These are phyloP conservation scores for Cherax quadricarinatus DNA, from an alignment of 1,140 invertebrate genomes.

Conservation along the genomic window DNA sequence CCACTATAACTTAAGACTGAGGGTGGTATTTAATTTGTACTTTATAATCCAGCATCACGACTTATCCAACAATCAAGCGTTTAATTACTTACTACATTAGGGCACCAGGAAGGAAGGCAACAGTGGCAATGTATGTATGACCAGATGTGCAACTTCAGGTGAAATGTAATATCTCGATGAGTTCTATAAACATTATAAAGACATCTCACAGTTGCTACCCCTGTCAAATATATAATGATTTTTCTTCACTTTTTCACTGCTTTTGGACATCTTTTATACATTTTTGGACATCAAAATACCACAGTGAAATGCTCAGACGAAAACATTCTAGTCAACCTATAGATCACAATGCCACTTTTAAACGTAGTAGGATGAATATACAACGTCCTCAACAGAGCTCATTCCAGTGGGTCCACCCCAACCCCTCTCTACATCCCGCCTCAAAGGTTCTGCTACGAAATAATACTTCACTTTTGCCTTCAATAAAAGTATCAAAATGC, in stretches of 20 bases:
- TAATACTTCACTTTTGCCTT: slow-evolving; percentile 70
- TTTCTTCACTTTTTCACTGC: slow-evolving; percentile 40
- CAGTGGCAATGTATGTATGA: slow-evolving; percentile 66
- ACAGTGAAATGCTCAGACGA: slow-evolving; percentile 22
- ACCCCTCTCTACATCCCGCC: slow-evolving; percentile 70
- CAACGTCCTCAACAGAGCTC: slow-evolving; percentile 69
- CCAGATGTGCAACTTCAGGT: slow-evolving; percentile 69
- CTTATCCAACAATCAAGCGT: slow-evolving; percentile 70
- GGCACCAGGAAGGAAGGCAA: slow-evolving; percentile 70
- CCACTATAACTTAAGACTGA: slow-evolving; percentile 64
- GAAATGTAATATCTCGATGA: slow-evolving; percentile 55
- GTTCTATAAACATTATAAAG: slow-evolving; percentile 41
- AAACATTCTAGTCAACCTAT: slow-evolving; percentile 30
- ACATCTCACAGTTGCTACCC: slow-evolving; percentile 40
- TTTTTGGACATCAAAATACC: slow-evolving; percentile 45
- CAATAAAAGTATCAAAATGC: slow-evolving; percentile 71
- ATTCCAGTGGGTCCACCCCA: slow-evolving; percentile 70
- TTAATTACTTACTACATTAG: slow-evolving; percentile 70
- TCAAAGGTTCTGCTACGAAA: slow-evolving; percentile 70
- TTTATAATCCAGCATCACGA: slow-evolving; percentile 70
- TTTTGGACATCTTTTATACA: slow-evolving; percentile 43
- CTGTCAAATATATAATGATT: slow-evolving; percentile 44
- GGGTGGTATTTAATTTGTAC: slow-evolving; percentile 71
- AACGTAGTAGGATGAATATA: slow-evolving; percentile 69
- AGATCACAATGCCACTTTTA: slow-evolving; percentile 67